Conservation (phyloP, 2,888 invertebrate genomes). For the Hydraecia micacea region DNA sequence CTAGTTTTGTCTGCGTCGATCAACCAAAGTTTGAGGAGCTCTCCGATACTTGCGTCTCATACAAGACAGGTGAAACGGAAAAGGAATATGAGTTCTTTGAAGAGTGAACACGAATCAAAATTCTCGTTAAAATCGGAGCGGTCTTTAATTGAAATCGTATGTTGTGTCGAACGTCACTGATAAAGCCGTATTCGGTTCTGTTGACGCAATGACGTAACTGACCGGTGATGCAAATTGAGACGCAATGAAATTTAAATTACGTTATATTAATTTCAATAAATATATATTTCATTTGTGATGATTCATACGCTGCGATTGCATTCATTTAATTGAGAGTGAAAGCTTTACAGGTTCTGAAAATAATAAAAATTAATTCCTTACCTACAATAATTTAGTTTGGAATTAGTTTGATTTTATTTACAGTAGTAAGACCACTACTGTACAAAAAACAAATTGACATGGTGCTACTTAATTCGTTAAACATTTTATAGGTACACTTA, state of each 20-base stretch:
- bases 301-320: slow-evolving; percentile 28
- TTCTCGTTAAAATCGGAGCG: slow-evolving; percentile 85
- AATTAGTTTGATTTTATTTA: neutral
- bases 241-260: slow-evolving; percentile 65
- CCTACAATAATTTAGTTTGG: neutral
- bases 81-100: slow-evolving; percentile 75
- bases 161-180: slow-evolving; percentile 86
- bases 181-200: slow-evolving; percentile 79
- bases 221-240: slow-evolving; percentile 76
- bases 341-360: neutral
- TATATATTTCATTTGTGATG: slow-evolving; percentile 38
- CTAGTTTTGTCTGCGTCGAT: slow-evolving; percentile 85
- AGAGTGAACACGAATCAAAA: slow-evolving; percentile 80
- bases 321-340: slow-evolving; percentile 36
- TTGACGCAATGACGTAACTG: slow-evolving; percentile 75
- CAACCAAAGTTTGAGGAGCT: slow-evolving; percentile 79
- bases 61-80: slow-evolving; percentile 61
- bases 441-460: slow-evolving; percentile 64
- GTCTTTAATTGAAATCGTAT: slow-evolving; percentile 90
- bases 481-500: slow-evolving; percentile 72
- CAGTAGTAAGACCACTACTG: neutral
- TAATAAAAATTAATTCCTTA: slow-evolving; percentile 8
- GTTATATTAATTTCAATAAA: slow-evolving; percentile 40
- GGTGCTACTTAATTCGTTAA: slow-evolving; percentile 69
- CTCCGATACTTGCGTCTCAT: slow-evolving; percentile 65